Evolutionary conservation across 2,113 vertebrate species (phyloP), one percentile per base, ranked within the genome.

Genomic region (Microtus montanus): DNA sequence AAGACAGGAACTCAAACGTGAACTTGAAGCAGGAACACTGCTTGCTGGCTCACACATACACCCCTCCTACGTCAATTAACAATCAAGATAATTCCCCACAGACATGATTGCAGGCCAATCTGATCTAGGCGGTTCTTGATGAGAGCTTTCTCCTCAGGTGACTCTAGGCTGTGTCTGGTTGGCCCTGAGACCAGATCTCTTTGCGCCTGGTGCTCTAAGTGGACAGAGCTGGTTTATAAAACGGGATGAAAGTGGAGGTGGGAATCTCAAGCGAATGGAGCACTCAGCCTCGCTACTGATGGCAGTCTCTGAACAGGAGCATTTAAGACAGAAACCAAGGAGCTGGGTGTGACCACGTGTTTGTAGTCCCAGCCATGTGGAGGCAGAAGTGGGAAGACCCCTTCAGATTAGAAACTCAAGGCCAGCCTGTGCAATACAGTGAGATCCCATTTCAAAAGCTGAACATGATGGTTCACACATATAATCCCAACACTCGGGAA

Each of bases 261-360:
- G 22, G 68, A 66, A 41, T 58, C 22, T 19, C 26, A 7, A 52
- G 38, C 52, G 44, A 33, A 0, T 24, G 70, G 11, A 30, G 41
- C 35, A 2, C 22, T 44, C 70, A n/a, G 64, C 26, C 22, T 84
- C 49, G 0, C 30, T 73, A 14, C 17, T 47, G 61, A 52, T n/a
- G 70, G 41, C 3, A n/a, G 54, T 49, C 20, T 68, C 38, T 28
- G 41, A 74, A 86, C 35, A 71, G 17, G 47, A 22, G 19, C 70
- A 1, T 66, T 77, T 77, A n/a, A 3, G 13, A 63, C 49, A 26
- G 38, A 58, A n/a, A 26, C 54, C 17, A 24, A 86, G 26, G 10
- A 35, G 10, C 12, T 41, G 26, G n/a, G n/a, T 0, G 0, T 41
- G 5, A 17, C 58, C 15, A 33, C 30, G 15, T 24, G 26, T 15